A percentile compares a stretch with the other conserved stretches of the same genome.
Evolutionary conservation across 2,113 vertebrate species (phyloP).

Genomic region (Vulpes ferrilata): DNA sequence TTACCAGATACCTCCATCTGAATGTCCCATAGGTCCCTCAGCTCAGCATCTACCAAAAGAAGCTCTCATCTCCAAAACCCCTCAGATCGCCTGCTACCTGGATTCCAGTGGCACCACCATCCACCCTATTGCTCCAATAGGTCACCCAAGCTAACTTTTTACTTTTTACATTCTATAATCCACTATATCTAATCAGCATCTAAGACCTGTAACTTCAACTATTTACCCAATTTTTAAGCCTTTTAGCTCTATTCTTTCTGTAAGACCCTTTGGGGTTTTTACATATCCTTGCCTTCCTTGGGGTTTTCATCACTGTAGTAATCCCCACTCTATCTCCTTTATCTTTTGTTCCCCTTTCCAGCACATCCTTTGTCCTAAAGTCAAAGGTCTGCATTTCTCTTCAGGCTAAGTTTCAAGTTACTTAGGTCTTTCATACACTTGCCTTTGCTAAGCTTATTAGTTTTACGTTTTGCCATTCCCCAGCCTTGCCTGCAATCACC

Average conservation of each 20-base stretch:
- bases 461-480: not conserved
- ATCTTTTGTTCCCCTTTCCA: not conserved
- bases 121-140: fast-evolving
- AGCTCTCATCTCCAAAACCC: not conserved
- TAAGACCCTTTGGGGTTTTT: not conserved
- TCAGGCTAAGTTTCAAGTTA: not conserved
- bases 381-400: not conserved
- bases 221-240: not conserved
- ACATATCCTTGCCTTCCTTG: not conserved
- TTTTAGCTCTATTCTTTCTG: not conserved
- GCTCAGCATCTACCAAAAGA: not conserved
- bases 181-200: not conserved
- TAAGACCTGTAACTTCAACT: not conserved
- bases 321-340: not conserved
- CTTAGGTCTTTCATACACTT: not conserved
- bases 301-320: not conserved
- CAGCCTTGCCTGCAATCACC: not conserved
- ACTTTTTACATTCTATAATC: not conserved
- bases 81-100: not conserved
- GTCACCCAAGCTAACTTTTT: not conserved
- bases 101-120: not conserved
- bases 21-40: not conserved
- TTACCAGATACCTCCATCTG: not conserved
- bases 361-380: not conserved
- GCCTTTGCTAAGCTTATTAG: not conserved